A percentile compares a stretch with the other conserved stretches of the same genome.
phyloP scores from a whole-genome alignment of 2,888 invertebrate species.

The Protophormia terraenovae region DNA sequence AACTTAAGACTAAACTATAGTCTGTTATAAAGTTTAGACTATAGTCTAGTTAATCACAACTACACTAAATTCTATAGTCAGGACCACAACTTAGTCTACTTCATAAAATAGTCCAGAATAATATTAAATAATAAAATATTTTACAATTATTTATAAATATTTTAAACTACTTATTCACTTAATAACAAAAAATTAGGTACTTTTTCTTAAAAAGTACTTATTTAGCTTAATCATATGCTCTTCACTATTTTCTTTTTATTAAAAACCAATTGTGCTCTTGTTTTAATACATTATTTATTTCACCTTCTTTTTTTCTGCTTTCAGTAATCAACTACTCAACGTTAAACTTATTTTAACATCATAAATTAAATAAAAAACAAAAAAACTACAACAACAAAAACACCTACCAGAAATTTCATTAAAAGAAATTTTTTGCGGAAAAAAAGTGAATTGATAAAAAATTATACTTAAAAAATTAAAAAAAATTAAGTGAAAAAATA shows the following conservation, averaged over 20 bases:
- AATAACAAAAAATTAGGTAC: no score
- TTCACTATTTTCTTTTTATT: not conserved
- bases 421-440: constrained; percentile 34
- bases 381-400: constrained; percentile 47
- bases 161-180: not conserved
- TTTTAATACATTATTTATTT: constrained; percentile 8
- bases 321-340: constrained; percentile 52
- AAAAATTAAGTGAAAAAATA: not conserved
- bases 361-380: constrained; percentile 51
- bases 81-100: no score
- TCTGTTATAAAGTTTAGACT: no score
- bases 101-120: no score
- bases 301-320: constrained; percentile 21
- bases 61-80: no score
- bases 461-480: not conserved
- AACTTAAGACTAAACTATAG: no score
- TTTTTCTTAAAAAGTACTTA: not conserved
- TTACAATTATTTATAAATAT: no score
- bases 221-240: not conserved
- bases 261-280: not conserved
- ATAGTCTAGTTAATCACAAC: no score
- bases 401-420: constrained; percentile 33
- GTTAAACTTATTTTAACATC: constrained; percentile 42
- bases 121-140: no score
- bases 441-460: constrained; percentile 19